Evolutionary conservation across 2,797 vertebrate species (phyloP), one percentile per base, ranked within the genome.

Genomic region (Chiroxiphia lanceolata): DNA sequence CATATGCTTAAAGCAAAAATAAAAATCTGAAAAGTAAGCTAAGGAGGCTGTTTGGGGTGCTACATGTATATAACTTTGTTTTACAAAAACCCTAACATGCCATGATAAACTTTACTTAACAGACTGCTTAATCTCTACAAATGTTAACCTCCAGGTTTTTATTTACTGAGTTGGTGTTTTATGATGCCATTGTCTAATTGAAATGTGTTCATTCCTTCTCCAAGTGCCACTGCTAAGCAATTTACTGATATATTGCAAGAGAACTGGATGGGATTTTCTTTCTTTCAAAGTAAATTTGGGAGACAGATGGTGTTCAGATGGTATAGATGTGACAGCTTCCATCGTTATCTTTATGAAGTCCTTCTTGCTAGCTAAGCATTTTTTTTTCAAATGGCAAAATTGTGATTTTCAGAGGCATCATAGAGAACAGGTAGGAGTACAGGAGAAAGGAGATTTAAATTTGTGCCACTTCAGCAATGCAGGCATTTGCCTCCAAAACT

Each of bases 231-330:
- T 80, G 60, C 40, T 93, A 92, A 97, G 71, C 90, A 90, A 95
- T 97, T 96, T 92, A 82, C 81, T 94, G 82, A 87, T 96, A 63
- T 54, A 67, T 93, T 95, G 68, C 50, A 91, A 64, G 54, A 93
- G 76, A 95, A 91, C 59, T 94, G 75, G 68, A 86, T 89, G 89
- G 81, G 88, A 90, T 97, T 97, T 95, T 79, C 87, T 90, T 96
- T 94, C 75, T 90, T 89, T 91, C 54, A 44, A 56, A 64, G 90
- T 65, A 89, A 95, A 97, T 79, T 96, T 83, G 48, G 79, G 90
- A 97, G 95, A 94, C 97, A 98, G 97, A 97, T 97, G 96, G 97
- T 85, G 81, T 91, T 95, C 80, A 95, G 81, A 91, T 70, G 79
- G 91, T 96, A 88, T 96, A 96, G 89, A 97, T 97, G 95, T 95